Evolutionary conservation across 2,888 invertebrate genomes (phyloP), one percentile per base, ranked within the genome.

Genomic region (Agriotes lineatus): DNA sequence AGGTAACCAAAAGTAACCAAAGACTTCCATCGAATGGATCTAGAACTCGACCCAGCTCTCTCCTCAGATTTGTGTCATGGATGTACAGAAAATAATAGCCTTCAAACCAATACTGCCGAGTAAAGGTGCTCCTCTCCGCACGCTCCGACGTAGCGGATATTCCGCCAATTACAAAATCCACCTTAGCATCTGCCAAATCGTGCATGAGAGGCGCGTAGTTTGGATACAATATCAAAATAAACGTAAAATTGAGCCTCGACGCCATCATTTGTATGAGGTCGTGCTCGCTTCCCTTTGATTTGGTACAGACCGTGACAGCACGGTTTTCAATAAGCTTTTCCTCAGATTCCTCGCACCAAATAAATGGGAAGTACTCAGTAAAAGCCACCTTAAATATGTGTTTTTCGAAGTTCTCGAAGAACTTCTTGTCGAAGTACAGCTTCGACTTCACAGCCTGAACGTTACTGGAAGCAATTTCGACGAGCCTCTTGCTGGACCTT

Each of bases 81-180:
- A 70, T n/a, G 20, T 72, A 72, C n/a, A 72, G 63, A 57, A 70
- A 70, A 37, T 62, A 39, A 50, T 68, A 72, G 1, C 70, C 68
- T 54, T 72, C 72, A 10, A 65, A 62, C 35, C 61, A 58, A 54
- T 66, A 72, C 18, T 58, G 61, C n/a, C 54, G 59, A 12, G 70
- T 68, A 45, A 70, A 68, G 14, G 70, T 64, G 1, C 58, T 52
- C n/a, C 37, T 25, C n/a, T 61, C 60, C 2, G 64, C 39, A 9
- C 72, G 30, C 19, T 66, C 59, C 2, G 61, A 35, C 14, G 72
- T 72, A 30, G 65, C 60, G 6, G 68, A 62, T 20, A 72, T 45
- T 20, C 67, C 67, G 0, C 61, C 61, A 30, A 67, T 50, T 10
- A 20, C 54, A 45, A 61, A 60, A 56, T 67, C 67, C 5, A 67